Evolutionary conservation across 92 coral and sea anemone genomes (phyloP).

Genomic region (Anthopleura xanthogrammica): DNA sequence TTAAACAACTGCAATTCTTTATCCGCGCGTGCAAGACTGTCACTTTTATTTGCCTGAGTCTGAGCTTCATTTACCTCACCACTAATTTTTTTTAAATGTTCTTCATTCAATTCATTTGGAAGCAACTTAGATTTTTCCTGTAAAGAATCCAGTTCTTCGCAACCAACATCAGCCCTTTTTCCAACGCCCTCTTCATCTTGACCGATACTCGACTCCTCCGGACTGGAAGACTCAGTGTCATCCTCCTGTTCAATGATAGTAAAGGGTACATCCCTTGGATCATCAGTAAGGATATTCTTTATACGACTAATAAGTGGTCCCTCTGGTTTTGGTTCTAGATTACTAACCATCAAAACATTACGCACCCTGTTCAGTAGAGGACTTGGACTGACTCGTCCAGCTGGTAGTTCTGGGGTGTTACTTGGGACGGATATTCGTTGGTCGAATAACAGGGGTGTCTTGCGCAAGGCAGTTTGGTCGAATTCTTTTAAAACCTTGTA

Average conservation of each 20-base stretch:
- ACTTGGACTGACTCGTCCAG: background rate
- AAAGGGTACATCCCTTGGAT: constrained; percentile 14
- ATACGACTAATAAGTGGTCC: constrained; percentile 19
- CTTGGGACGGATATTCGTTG: background rate
- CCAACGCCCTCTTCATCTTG: background rate
- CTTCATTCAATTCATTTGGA: background rate
- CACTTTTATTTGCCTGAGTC: background rate
- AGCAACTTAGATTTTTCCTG: no score
- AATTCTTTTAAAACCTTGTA: constrained; percentile 15
- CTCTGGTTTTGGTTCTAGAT: background rate
- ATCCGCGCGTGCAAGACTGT: no score
- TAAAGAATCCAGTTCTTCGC: background rate
- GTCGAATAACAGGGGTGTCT: constrained; percentile 9
- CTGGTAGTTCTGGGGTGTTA: constrained; percentile 1
- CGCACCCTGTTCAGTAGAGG: constrained; percentile 25
- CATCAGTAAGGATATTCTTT: background rate
- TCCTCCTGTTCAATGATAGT: constrained; percentile 39
- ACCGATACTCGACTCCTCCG: background rate
- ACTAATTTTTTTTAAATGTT: background rate
- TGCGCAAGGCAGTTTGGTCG: constrained; percentile 10
- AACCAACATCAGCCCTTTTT: background rate
- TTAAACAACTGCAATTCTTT: background rate
- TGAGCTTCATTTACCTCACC: background rate
- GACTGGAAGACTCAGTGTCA: background rate
- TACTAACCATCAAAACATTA: constrained; percentile 12